phyloP scores from a whole-genome alignment of 2,113 vertebrate genomes.

The Leptobrachium ailaonicum region DNA sequence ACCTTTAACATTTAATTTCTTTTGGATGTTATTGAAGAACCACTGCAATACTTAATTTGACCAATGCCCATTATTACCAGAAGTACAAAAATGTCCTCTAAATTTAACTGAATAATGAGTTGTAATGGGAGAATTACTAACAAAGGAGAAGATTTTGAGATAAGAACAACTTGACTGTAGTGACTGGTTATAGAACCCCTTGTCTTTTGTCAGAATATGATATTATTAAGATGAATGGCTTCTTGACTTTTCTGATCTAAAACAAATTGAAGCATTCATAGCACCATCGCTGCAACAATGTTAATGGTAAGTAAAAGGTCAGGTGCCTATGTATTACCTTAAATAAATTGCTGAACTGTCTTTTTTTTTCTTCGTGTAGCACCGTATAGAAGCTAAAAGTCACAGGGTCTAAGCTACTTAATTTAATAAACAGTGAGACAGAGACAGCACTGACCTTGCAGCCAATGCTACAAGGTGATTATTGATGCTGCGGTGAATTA shows the following conservation, averaged over 20 bases:
- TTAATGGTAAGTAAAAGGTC: conserved; percentile 25
- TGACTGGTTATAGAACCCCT: too few species aligned
- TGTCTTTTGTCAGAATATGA: neutral
- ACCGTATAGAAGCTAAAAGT: conserved; percentile 5
- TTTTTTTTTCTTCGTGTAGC: conserved; percentile 18
- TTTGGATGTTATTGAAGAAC: too few species aligned
- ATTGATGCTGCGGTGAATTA: neutral
- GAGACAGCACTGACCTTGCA: conserved; percentile 27
- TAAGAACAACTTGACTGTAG: too few species aligned
- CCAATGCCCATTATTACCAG: too few species aligned
- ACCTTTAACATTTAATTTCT: too few species aligned
- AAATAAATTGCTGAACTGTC: conserved; percentile 33
- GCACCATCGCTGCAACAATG: conserved; percentile 7
- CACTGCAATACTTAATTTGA: too few species aligned
- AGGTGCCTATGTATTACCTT: conserved; percentile 25
- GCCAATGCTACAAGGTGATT: conserved; percentile 15
- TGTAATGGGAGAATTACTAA: too few species aligned
- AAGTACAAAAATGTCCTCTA: too few species aligned
- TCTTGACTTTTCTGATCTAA: conserved; percentile 4
- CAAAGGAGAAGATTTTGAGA: too few species aligned
- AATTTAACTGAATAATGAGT: too few species aligned
- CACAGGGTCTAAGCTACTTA: conserved; percentile 21
- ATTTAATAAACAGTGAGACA: conserved; percentile 32
- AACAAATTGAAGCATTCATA: conserved; percentile 15
- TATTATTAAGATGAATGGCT: neutral